Percentiles rank a stretch among this genome's conserved stretches.
Evolutionary conservation across 2,888 invertebrate species (phyloP).

Genomic region (Eupithecia centaureata): DNA sequence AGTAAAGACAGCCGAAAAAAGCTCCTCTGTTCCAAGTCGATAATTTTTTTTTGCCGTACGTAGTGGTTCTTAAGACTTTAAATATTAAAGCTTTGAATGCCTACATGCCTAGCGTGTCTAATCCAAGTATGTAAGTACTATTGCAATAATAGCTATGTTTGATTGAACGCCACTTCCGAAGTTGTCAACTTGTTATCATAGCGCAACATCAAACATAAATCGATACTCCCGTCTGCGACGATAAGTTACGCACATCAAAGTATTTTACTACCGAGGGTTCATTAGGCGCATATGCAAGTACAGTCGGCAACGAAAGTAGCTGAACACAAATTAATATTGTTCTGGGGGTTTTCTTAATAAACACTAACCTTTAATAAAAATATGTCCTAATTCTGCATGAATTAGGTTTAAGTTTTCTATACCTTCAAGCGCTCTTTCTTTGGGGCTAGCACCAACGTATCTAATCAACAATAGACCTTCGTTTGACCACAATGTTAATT

Average conservation of each 20-base stretch:
- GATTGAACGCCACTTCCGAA: neutral
- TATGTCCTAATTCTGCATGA: too few relatives aligned
- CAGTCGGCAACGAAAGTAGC: neutral
- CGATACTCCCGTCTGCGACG: constrained; percentile 26
- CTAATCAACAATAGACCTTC: too few relatives aligned
- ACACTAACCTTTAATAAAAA: too few relatives aligned
- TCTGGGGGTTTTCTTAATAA: too few relatives aligned
- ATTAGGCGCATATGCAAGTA: neutral
- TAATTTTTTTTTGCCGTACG: neutral
- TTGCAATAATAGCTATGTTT: neutral
- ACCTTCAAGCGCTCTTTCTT: too few relatives aligned
- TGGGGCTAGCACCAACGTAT: too few relatives aligned
- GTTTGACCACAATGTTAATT: too few relatives aligned
- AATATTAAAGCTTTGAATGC: too few relatives aligned
- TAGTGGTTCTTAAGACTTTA: too few relatives aligned
- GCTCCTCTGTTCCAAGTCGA: neutral
- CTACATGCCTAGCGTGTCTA: neutral
- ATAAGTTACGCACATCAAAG: constrained; percentile 20
- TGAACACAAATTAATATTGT: neutral
- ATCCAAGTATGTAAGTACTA: neutral
- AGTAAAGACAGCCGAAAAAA: neutral
- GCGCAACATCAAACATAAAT: constrained; percentile 25
- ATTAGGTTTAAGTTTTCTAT: too few relatives aligned
- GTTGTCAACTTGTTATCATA: constrained; percentile 11
- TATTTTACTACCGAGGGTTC: neutral